phyloP scores from a whole-genome alignment of 1,140 invertebrate species.

The Drosophila sechellia region DNA sequence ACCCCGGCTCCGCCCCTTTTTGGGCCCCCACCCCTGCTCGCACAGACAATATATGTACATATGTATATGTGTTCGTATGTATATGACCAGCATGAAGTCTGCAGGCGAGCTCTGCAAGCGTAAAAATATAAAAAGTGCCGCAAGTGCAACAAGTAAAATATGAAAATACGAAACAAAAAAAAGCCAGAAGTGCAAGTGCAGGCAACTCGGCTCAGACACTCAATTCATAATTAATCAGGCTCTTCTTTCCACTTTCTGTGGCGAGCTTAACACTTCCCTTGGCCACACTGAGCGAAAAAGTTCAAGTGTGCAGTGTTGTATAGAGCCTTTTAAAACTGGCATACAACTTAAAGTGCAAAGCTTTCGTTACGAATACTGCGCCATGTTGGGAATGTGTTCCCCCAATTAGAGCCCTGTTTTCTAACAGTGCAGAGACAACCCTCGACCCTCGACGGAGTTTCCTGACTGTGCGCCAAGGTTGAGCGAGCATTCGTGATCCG shows the following conservation, averaged over 20 bases:
- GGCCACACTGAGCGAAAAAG: neutral
- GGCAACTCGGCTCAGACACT: conserved; percentile 50
- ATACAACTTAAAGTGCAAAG: too few species aligned
- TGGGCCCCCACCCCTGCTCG: neutral
- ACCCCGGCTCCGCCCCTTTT: conserved; percentile 31
- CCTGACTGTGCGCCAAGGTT: conserved; percentile 41
- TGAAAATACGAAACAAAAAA: conserved; percentile 2
- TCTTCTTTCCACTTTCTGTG: conserved; percentile 23
- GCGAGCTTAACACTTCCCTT: conserved; percentile 32
- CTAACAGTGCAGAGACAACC: conserved; percentile 11
- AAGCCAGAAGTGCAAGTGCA: conserved; percentile 49
- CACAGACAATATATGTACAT: conserved; percentile 6
- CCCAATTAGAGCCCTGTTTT: neutral
- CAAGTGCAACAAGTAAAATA: conserved; percentile 41
- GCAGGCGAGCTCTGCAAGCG: conserved; percentile 65
- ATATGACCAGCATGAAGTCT: conserved; percentile 17
- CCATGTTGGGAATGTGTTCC: too few species aligned
- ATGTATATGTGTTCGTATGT: neutral
- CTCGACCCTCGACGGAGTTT: conserved; percentile 17
- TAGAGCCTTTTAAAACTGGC: too few species aligned
- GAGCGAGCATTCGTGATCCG: conserved; percentile 43
- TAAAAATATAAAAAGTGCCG: conserved; percentile 81
- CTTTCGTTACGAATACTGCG: too few species aligned
- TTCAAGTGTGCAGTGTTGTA: too few species aligned
- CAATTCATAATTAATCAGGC: conserved; percentile 79